These are phyloP conservation scores for Disparrhopalites patrizii DNA, from an alignment of 2,888 invertebrate species.

Conservation along the genomic window DNA sequence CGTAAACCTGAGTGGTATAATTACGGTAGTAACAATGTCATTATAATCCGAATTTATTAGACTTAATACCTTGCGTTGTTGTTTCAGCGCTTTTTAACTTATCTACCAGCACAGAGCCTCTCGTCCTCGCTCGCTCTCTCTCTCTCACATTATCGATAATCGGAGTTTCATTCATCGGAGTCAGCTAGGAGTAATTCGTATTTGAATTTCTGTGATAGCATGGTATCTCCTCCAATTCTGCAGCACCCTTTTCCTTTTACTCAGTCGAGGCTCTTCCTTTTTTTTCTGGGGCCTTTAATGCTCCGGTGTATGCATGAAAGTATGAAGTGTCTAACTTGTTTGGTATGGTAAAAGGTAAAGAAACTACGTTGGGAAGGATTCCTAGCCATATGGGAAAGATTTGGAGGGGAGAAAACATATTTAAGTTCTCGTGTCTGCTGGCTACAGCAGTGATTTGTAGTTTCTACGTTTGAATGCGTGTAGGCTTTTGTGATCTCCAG, in stretches of 20 bases:
- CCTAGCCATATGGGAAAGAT: background rate
- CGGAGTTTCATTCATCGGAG: too few species aligned
- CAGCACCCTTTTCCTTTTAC: too few species aligned
- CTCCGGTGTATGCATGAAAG: background rate
- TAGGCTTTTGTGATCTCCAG: too few species aligned
- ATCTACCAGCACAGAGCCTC: background rate
- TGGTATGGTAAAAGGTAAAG: background rate
- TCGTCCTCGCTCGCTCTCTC: too few species aligned
- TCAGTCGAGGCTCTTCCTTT: background rate
- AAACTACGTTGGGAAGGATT: background rate
- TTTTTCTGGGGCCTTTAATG: background rate
- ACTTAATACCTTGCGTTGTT: background rate
- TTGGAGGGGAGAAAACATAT: background rate
- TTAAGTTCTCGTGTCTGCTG: background rate
- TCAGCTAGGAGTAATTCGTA: background rate
- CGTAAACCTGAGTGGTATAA: background rate
- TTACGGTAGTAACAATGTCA: background rate
- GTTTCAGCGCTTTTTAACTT: background rate
- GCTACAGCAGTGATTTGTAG: background rate
- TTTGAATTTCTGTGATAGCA: constrained; percentile 1
- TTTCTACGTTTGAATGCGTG: background rate
- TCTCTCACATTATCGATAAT: background rate
- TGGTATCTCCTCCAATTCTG: too few species aligned
- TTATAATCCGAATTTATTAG: background rate
- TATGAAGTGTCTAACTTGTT: background rate